Evolutionary conservation across 92 coral and sea anemone genomes (phyloP).

Genomic region (Phymanthus crucifer): DNA sequence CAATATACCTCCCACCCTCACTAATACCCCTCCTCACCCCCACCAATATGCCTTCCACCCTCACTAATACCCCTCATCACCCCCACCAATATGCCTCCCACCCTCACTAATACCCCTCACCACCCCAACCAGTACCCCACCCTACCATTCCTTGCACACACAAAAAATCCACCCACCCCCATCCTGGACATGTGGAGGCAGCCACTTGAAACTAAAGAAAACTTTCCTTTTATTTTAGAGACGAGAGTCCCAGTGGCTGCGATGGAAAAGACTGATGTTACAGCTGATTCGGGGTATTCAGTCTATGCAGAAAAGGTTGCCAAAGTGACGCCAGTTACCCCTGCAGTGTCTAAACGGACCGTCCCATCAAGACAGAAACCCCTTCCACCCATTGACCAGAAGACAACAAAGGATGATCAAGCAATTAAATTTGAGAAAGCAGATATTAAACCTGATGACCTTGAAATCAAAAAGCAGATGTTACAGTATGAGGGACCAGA

Average conservation of each 20-base stretch:
- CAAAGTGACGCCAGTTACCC: conserved; percentile 62
- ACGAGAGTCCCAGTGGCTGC: conserved; percentile 70
- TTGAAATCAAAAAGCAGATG: background rate
- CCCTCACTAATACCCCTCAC: too few relatives aligned
- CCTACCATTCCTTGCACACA: too few relatives aligned
- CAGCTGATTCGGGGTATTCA: conserved; percentile 34
- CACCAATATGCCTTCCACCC: too few relatives aligned
- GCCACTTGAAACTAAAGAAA: too few relatives aligned
- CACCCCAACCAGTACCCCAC: too few relatives aligned
- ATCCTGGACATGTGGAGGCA: background rate
- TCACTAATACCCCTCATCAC: too few relatives aligned
- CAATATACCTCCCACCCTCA: too few relatives aligned
- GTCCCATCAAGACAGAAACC: conserved; percentile 55
- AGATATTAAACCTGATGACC: background rate
- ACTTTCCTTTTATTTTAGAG: too few relatives aligned
- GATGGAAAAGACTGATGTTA: conserved; percentile 37
- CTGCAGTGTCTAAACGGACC: conserved; percentile 78
- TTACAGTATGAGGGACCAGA: conserved; percentile 4
- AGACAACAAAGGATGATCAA: conserved; percentile 1
- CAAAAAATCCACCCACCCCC: too few relatives aligned
- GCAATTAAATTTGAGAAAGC: background rate
- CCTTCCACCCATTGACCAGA: conserved; percentile 60
- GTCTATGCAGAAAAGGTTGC: conserved; percentile 28
- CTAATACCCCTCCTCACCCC: too few relatives aligned
- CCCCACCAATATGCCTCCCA: too few relatives aligned